These are phyloP conservation scores for Gasterosteus nipponicus DNA, from an alignment of 2,113 vertebrate genomes.

Conservation along the genomic window DNA sequence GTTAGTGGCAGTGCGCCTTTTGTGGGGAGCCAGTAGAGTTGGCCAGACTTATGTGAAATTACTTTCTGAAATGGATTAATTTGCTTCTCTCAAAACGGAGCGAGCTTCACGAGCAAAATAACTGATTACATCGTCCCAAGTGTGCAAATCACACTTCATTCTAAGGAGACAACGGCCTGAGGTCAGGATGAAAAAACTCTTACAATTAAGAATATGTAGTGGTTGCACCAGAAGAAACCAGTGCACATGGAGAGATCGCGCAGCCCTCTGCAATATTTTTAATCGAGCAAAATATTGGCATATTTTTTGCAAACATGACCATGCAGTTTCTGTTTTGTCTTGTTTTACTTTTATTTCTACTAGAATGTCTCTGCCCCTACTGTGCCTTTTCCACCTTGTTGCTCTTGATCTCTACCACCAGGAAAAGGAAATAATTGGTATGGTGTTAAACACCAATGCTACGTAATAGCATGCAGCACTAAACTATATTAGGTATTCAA, in stretches of 20 bases:
- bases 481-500: background rate
- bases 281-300: background rate
- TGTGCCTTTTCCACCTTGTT: slow-evolving; percentile 14
- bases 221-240: slow-evolving; percentile 15
- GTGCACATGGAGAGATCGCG: slow-evolving; percentile 31
- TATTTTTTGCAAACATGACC: slow-evolving; percentile 26
- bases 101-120: slow-evolving; percentile 11
- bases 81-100: slow-evolving; percentile 30
- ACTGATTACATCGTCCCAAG: slow-evolving; percentile 35
- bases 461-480: slow-evolving; percentile 15
- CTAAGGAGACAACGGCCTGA: background rate
- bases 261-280: slow-evolving; percentile 17
- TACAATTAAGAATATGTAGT: slow-evolving; percentile 43
- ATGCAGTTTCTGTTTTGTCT: slow-evolving; percentile 9
- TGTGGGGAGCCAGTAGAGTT: slow-evolving; percentile 40
- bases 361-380: background rate
- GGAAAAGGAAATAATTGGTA: slow-evolving; percentile 13
- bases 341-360: background rate
- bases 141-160: slow-evolving; percentile 20
- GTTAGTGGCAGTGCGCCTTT: slow-evolving; percentile 32
- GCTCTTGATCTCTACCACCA: slow-evolving; percentile 1
- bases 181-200: slow-evolving; percentile 26
- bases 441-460: slow-evolving; percentile 8
- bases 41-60: slow-evolving; percentile 35
- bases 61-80: slow-evolving; percentile 29